Evolutionary conservation across 2,113 vertebrate species (phyloP), one percentile per base, ranked within the genome.

Genomic region (Acinonyx jubatus): DNA sequence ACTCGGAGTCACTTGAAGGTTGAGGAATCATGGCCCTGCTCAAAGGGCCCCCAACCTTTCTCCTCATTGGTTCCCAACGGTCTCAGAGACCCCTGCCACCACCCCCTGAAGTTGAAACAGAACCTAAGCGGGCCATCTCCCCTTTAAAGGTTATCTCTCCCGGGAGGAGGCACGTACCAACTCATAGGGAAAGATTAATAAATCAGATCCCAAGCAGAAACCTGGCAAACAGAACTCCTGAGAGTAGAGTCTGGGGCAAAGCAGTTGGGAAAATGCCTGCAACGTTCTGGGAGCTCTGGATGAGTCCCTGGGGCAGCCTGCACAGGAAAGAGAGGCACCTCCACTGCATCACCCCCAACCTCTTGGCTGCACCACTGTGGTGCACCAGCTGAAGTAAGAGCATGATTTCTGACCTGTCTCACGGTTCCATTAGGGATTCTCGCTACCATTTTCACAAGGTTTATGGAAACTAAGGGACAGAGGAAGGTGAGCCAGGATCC

Each of bases 1-100:
- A 57, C 2, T 16, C 36, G 31, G 15, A 41, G 9, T 21, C n/a
- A 13, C 1, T 3, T 15, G n/a, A 61, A 45, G 69, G 21, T 16
- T 25, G 1, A 55, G 29, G 65, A 57, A 23, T 76, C 29, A 29
- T 4, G 9, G 18, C 1, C 41, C 12, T 4, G n/a, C 21, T 81
- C 23, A 45, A 33, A 45, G 11, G 41, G 15, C 38, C 15, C 65
- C 57, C n/a, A 31, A 21, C 19, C 14, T 15, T 65, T 74, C 31
- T 50, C 48, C 29, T n/a, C 23, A 2, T 1, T 18, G 4, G 27
- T 52, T 5, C 15, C 0, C 33, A 45, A 27, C 5, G 0, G 2
- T 50, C 80, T 55, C 45, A 10, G 36, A 76, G 41, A n/a, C 15
- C 8, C n/a, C 71, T 18, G 9, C 29, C 29, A 1, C 74, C 23